phyloP scores from a whole-genome alignment of 2,797 vertebrate species.

The Muraenolepis orangiensis region DNA sequence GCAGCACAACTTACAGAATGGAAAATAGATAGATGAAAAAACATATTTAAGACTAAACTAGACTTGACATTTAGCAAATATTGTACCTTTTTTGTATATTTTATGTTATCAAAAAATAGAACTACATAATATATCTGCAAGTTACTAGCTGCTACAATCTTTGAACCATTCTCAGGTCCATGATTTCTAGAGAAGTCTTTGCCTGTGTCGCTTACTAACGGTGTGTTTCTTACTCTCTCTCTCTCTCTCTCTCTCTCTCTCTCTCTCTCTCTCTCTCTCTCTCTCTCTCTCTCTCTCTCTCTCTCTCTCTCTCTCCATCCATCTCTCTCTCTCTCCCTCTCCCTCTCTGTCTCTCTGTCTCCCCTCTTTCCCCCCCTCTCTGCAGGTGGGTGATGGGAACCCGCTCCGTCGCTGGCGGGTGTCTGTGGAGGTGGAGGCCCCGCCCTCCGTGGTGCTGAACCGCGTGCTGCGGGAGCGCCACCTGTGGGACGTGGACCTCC shows the following conservation, averaged over 20 bases:
- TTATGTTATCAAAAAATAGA: background rate
- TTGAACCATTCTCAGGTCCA: no score
- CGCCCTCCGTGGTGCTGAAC: conserved; percentile 91
- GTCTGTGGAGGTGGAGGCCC: conserved; percentile 91
- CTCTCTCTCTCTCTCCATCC: no score
- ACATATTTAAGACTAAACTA: no score
- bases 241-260: no score
- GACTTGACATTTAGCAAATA: background rate
- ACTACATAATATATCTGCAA: no score
- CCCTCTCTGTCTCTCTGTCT: background rate
- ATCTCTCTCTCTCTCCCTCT: background rate
- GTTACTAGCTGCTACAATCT: no score
- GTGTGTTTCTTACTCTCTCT: no score
- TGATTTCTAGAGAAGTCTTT: background rate
- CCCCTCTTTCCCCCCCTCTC: background rate
- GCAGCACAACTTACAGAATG: background rate
- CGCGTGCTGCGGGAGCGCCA: conserved; percentile 93
- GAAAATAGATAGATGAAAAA: background rate
- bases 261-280: background rate
- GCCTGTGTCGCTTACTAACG: background rate
- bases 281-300: no score
- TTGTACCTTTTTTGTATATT: background rate
- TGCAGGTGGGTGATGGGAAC: conserved; percentile 90
- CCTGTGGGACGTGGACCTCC: conserved; percentile 94
- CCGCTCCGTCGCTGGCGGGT: conserved; percentile 90